Percentiles rank a stretch among this genome's conserved stretches.
Conservation (phyloP, 2,888 invertebrate species). For the Noctua janthe region DNA sequence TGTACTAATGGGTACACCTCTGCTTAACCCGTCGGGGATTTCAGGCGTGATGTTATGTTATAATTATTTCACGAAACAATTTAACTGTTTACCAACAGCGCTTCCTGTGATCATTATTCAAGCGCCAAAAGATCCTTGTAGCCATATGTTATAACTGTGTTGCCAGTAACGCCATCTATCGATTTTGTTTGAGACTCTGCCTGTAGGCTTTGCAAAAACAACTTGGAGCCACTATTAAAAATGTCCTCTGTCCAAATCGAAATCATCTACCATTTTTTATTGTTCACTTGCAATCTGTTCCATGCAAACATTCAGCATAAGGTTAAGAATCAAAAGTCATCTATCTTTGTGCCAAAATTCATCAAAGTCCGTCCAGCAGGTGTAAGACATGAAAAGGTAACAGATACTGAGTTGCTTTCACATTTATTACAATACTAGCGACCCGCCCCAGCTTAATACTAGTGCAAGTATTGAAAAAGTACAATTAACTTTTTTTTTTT, state of each 20-base stretch:
- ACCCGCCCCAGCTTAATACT: no score
- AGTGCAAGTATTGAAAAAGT: no score
- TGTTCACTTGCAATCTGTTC: no score
- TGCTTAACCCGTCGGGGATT: no score
- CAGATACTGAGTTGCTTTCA: neutral
- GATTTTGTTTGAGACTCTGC: neutral
- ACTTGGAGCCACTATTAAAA: no score
- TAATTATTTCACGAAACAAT: neutral
- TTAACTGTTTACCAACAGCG: neutral
- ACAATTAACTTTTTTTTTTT: no score
- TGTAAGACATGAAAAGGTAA: neutral
- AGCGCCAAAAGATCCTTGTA: neutral
- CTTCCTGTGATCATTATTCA: neutral
- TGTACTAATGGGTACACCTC: no score
- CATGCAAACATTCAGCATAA: no score
- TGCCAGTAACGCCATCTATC: slow-evolving; percentile 33
- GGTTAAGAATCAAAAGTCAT: no score
- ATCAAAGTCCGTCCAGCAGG: neutral
- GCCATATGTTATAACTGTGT: neutral
- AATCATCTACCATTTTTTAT: neutral
- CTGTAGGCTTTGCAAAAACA: no score
- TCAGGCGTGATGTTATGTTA: no score
- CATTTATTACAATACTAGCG: no score
- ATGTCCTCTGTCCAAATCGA: neutral
- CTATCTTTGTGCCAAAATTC: neutral